Evolutionary conservation across 2,888 invertebrate genomes (phyloP).

Genomic region (Drosophila anomelani): DNA sequence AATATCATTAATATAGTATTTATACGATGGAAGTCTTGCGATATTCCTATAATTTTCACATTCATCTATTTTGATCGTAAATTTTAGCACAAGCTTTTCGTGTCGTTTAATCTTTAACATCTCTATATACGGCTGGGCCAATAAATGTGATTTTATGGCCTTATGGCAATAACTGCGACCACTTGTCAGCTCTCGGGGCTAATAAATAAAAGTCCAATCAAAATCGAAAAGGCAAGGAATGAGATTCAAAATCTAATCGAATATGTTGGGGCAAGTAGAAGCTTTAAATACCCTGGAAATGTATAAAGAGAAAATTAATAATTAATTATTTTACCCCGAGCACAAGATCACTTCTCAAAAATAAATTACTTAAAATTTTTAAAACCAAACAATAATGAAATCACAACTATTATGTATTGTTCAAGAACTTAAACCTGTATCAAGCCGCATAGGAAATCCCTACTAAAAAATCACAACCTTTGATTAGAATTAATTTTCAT

Average conservation of each 20-base stretch:
- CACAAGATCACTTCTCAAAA: neutral
- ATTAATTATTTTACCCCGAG: neutral
- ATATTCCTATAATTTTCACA: constrained; percentile 6
- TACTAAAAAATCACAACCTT: constrained; percentile 63
- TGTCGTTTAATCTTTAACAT: constrained; percentile 61
- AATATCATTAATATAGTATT: neutral
- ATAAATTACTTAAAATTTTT: neutral
- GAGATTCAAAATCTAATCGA: constrained; percentile 7
- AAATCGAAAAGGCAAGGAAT: constrained; percentile 3
- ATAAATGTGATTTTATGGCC: constrained; percentile 66
- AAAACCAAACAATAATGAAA: neutral
- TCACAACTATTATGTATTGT: neutral
- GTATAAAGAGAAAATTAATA: neutral
- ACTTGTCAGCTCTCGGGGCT: constrained; percentile 45
- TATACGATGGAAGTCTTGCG: neutral
- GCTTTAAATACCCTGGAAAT: neutral
- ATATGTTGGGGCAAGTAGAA: constrained; percentile 1
- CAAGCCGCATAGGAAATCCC: constrained; percentile 40
- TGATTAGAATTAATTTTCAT: constrained; percentile 70
- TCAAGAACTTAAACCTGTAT: neutral
- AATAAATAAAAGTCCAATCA: constrained; percentile 34
- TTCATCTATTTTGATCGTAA: constrained; percentile 57
- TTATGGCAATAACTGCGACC: constrained; percentile 53
- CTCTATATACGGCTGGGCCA: constrained; percentile 58
- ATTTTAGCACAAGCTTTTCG: constrained; percentile 56